Conservation (phyloP, 1,140 invertebrate genomes). For the Bombus sylvicola region DNA sequence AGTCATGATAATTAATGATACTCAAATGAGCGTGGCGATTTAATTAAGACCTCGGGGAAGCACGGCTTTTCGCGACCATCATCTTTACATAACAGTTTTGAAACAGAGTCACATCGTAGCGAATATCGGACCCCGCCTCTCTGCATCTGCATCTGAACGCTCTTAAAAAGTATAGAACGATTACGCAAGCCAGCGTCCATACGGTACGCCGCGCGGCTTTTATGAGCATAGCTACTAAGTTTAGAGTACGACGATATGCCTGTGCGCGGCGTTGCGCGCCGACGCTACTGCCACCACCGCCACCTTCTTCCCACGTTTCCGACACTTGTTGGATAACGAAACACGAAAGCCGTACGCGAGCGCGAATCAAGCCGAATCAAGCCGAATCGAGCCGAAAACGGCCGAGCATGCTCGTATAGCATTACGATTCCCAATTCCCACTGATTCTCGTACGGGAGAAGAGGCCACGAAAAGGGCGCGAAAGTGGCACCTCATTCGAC, state of each 20-base stretch:
- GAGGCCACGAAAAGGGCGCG: conserved; percentile 15
- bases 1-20: neutral
- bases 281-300: neutral
- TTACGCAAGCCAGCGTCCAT: conserved; percentile 72
- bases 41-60: neutral
- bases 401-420: neutral
- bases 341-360: conserved; percentile 39
- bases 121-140: conserved; percentile 50
- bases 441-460: neutral
- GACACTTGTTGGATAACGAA: conserved; percentile 73
- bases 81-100: conserved; percentile 45
- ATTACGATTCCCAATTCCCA: neutral
- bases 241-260: conserved; percentile 68
- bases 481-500: conserved; percentile 1
- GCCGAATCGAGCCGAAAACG: conserved; percentile 27
- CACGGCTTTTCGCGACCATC: neutral
- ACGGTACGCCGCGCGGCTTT: conserved; percentile 62
- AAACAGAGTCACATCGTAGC: conserved; percentile 24
- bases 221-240: conserved; percentile 73
- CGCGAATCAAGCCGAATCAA: neutral
- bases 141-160: conserved; percentile 53
- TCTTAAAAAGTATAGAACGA: conserved; percentile 70
- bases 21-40: too few species aligned
- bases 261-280: conserved; percentile 42
- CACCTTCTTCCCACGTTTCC: conserved; percentile 49